Base-by-base conservation (phyloP, 2,797 vertebrate genomes). In the Galaxias olidus region DNA sequence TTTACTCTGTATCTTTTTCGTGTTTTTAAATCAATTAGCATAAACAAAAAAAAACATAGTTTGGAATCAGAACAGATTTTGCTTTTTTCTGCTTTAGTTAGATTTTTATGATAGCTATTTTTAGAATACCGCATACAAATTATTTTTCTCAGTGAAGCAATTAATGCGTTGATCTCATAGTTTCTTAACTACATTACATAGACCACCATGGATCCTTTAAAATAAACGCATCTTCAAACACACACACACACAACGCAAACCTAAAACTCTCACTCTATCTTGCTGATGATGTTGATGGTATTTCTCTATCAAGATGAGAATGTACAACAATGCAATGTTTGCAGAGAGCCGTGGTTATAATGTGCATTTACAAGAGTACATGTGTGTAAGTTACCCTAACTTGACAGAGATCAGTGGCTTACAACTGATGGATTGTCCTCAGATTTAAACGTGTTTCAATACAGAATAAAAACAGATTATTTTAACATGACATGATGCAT, bases 401-500 rank as follows among this genome's bases (percentile, higher is more conserved):
- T 75, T 73, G 69, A 68, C 64, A 73, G 67, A 85, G 80, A 84
- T 80, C 68, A 69, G 52, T 57, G 72, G 73, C 75, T 69, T 78
- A 85, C 81, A 75, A 84, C 68, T 80, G 80, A 79, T 76, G 75
- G 82, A 78, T 73, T 72, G 73, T n/a, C n/a, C n/a, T n/a, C n/a
- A n/a, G n/a, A 89, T 85, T 87, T 74, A 87, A 85, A 73, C 82
- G 86, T 84, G 84, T 90, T 91, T 91, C 81, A 90, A 84, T 88
- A 83, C 88, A 82, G 75, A 90, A 88, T 90, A 91, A 82, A 90
- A 92, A 92, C 80, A 84, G 72, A 91, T 90, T 91, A 91, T 91
- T 91, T 91, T 92, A 92, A 90, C 78, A 90, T 86, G 65, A 87
- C 53, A 0, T n/a, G n/a, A n/a, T n/a, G n/a, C n/a, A n/a, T 57